phyloP scores from a whole-genome alignment of 2,888 invertebrate genomes.

The Timandra comae region DNA sequence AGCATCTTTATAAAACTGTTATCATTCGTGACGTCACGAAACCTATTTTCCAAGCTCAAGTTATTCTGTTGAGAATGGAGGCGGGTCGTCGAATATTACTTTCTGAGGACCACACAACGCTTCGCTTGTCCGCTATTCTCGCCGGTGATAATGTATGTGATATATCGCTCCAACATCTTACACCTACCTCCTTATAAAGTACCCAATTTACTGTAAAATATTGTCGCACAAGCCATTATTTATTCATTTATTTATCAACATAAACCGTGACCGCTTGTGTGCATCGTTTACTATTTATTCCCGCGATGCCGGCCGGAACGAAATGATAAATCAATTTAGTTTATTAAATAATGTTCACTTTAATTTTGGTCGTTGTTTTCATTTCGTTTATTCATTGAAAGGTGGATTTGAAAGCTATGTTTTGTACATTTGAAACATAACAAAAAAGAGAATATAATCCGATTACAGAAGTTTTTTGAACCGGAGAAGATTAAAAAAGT shows the following conservation, averaged over 20 bases:
- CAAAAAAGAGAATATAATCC: too few relatives aligned
- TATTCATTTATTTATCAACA: constrained; percentile 37
- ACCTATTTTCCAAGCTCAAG: constrained; percentile 35
- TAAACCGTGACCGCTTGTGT: constrained; percentile 20
- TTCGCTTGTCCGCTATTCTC: constrained; percentile 30
- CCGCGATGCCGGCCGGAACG: constrained; percentile 24
- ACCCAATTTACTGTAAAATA: constrained; percentile 46
- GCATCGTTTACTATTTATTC: constrained; percentile 29
- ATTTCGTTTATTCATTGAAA: too few relatives aligned
- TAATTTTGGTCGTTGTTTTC: too few relatives aligned
- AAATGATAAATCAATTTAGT: constrained; percentile 31
- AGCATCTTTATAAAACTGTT: constrained; percentile 36
- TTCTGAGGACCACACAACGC: constrained; percentile 30
- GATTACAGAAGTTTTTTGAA: too few relatives aligned
- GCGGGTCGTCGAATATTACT: constrained; percentile 40
- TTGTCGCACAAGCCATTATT: constrained; percentile 34
- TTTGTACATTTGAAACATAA: too few relatives aligned
- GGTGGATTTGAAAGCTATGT: too few relatives aligned
- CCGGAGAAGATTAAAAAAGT: too few relatives aligned
- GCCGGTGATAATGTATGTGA: constrained; percentile 45
- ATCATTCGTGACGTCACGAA: constrained; percentile 33
- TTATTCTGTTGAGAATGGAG: constrained; percentile 31
- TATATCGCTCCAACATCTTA: constrained; percentile 46
- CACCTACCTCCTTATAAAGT: constrained; percentile 37
- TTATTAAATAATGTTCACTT: constrained; percentile 20